These are phyloP conservation scores for Chouioia cunea DNA, from an alignment of 2,888 invertebrate genomes.

Conservation along the genomic window DNA sequence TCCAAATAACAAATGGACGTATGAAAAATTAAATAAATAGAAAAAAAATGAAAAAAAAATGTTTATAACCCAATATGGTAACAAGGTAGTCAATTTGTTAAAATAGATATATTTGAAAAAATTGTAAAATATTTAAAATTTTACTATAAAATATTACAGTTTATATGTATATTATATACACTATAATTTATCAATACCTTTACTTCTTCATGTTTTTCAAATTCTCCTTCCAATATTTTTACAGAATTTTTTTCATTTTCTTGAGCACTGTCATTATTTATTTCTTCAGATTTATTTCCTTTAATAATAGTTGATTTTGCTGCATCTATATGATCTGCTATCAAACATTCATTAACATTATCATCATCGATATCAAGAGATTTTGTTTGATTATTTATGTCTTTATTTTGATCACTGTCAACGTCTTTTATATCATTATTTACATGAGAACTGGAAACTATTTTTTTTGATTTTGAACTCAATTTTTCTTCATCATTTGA, in stretches of 20 bases:
- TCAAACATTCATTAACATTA: background rate
- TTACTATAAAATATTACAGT: too few relatives aligned
- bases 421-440: background rate
- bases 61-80: too few relatives aligned
- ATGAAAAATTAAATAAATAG: too few relatives aligned
- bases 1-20: too few relatives aligned
- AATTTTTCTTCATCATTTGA: slow-evolving; percentile 14
- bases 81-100: too few relatives aligned
- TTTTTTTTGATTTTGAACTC: slow-evolving; percentile 4
- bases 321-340: background rate
- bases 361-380: background rate
- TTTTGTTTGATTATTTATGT: background rate
- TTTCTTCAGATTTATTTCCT: slow-evolving; percentile 5
- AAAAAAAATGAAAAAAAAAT: too few relatives aligned
- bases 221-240: background rate
- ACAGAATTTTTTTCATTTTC: background rate
- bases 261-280: background rate
- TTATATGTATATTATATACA: too few relatives aligned
- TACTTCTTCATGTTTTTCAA: background rate
- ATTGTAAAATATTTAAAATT: too few relatives aligned
- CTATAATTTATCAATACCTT: background rate
- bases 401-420: background rate
- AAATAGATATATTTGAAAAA: too few relatives aligned
- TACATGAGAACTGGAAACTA: background rate
- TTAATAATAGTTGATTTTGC: background rate